Conservation (phyloP, 1,140 invertebrate genomes). For the Lethrus apterus region DNA sequence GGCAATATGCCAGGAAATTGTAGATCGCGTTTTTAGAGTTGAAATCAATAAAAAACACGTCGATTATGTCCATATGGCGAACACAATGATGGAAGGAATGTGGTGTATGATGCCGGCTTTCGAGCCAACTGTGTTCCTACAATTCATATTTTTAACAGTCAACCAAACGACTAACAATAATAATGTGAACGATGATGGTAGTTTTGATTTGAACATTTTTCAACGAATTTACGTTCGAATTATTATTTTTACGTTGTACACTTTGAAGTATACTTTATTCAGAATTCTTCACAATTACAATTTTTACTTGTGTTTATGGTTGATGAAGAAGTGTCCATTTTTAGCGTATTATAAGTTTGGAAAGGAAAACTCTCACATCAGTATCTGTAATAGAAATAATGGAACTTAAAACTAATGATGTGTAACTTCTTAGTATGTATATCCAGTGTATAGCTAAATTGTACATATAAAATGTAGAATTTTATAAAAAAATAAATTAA, state of each 20-base stretch:
- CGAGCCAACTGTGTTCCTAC: constrained; percentile 17
- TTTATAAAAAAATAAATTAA: too few relatives aligned
- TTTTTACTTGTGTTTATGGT: constrained; percentile 23
- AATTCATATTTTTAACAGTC: constrained; percentile 4
- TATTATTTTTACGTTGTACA: constrained; percentile 1
- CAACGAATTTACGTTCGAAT: background rate
- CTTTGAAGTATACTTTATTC: constrained; percentile 19
- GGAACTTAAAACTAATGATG: too few relatives aligned
- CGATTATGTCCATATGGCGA: constrained; percentile 27
- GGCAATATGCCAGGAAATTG: constrained; percentile 30
- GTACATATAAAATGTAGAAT: too few relatives aligned
- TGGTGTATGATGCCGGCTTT: constrained; percentile 31
- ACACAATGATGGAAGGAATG: constrained; percentile 31
- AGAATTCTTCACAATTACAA: constrained; percentile 23
- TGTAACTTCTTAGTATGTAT: too few relatives aligned
- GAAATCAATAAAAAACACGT: constrained; percentile 20
- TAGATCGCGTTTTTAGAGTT: constrained; percentile 22
- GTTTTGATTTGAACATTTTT: background rate
- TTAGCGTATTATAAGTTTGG: constrained; percentile 34
- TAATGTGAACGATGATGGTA: constrained; percentile 2
- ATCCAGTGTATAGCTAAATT: too few relatives aligned
- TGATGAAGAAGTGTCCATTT: constrained; percentile 31
- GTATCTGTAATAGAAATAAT: too few relatives aligned
- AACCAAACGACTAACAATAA: too few relatives aligned
- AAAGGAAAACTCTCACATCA: too few relatives aligned